Conservation (phyloP, 2,888 invertebrate genomes). For the Mythimna ferrago region DNA sequence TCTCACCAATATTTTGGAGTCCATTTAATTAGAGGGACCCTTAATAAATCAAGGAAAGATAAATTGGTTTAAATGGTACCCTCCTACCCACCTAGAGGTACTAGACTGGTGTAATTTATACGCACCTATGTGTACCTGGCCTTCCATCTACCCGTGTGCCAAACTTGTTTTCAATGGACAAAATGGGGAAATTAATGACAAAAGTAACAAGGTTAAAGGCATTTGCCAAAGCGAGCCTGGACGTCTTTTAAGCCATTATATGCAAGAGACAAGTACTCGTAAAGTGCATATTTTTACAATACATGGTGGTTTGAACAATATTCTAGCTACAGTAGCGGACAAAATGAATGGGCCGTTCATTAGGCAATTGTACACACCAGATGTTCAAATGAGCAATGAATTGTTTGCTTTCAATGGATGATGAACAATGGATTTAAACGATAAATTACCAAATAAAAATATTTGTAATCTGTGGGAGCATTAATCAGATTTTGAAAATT, state of each 20-base stretch:
- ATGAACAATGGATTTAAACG: background rate
- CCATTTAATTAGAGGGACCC: conserved; percentile 73
- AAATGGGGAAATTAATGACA: conserved; percentile 1
- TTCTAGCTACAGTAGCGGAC: background rate
- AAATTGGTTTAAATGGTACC: conserved; percentile 78
- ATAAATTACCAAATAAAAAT: background rate
- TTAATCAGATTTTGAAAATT: background rate
- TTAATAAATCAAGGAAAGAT: conserved; percentile 70
- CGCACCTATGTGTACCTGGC: conserved; percentile 29
- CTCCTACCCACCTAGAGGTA: conserved; percentile 61
- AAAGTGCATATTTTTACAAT: background rate
- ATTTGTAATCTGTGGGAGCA: background rate
- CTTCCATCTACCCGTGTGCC: background rate
- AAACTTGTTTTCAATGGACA: conserved; percentile 20
- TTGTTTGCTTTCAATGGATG: background rate
- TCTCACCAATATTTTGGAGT: conserved; percentile 77
- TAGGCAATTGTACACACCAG: background rate
- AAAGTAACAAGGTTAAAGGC: background rate
- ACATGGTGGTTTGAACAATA: background rate
- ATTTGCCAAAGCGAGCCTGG: background rate
- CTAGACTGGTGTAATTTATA: conserved; percentile 61
- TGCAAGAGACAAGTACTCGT: background rate
- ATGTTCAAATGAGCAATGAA: background rate
- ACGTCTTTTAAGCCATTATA: background rate
- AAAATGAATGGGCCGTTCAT: background rate